A percentile compares a stretch with the other conserved stretches of the same genome.
These are phyloP conservation scores for Drosophila ustulata DNA, from an alignment of 2,888 invertebrate species.

Conservation along the genomic window DNA sequence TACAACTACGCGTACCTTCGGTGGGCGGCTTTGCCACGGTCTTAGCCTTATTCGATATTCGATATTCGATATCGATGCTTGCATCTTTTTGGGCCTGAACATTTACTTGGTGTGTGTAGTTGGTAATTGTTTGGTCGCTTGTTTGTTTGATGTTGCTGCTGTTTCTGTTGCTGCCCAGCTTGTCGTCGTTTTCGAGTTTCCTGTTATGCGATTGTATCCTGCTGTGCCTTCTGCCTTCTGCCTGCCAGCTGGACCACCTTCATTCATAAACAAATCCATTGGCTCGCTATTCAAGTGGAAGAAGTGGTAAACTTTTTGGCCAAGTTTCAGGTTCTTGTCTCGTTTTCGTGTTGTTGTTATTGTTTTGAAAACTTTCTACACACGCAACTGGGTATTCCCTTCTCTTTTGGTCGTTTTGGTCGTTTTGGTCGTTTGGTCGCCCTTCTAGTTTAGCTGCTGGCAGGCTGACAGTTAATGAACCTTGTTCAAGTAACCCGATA, in stretches of 20 bases:
- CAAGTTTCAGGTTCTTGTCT: conserved; percentile 27
- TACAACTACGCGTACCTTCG: conserved; percentile 13
- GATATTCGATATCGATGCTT: conserved; percentile 39
- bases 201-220: conserved; percentile 71
- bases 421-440: conserved; percentile 33
- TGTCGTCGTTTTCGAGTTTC: conserved; percentile 38
- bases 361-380: conserved; percentile 51
- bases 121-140: conserved; percentile 52
- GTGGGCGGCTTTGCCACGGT: conserved; percentile 39
- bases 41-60: conserved; percentile 44
- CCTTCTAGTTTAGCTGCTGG: conserved; percentile 13
- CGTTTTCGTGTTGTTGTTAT: conserved; percentile 3
- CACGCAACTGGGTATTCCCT: conserved; percentile 40
- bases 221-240: conserved; percentile 48
- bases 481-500: conserved; percentile 77
- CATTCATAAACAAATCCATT: conserved; percentile 67
- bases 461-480: conserved; percentile 69
- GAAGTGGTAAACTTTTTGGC: conserved; percentile 2
- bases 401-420: conserved; percentile 53
- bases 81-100: conserved; percentile 27
- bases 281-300: conserved; percentile 55
- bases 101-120: conserved; percentile 12
- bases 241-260: conserved; percentile 44
- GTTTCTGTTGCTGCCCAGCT: conserved; percentile 39
- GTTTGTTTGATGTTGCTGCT: conserved; percentile 53